Conservation (phyloP, 2,113 vertebrate genomes). For the Strix uralensis region DNA sequence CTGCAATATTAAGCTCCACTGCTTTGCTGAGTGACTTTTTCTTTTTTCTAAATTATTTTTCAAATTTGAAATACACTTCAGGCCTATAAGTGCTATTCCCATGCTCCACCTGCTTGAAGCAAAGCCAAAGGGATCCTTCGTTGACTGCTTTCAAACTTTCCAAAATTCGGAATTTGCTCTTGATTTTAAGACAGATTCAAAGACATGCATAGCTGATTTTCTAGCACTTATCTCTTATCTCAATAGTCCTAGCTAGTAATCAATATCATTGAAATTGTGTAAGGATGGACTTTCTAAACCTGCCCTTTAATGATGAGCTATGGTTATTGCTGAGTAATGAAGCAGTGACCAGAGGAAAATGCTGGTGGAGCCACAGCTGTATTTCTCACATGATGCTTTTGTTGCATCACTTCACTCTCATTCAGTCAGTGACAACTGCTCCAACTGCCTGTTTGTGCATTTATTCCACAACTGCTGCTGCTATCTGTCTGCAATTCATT, state of each 20-base stretch:
- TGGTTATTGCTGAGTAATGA: slow-evolving; percentile 6
- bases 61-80: background rate
- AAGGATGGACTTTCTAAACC: background rate
- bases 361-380: background rate
- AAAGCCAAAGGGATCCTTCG: background rate
- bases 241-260: background rate
- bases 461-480: background rate
- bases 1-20: background rate
- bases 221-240: background rate
- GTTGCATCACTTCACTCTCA: background rate
- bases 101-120: background rate
- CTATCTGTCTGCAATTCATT: background rate
- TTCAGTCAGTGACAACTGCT: background rate
- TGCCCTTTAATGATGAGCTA: background rate
- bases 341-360: background rate
- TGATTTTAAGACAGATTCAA: background rate
- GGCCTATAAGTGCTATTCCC: background rate
- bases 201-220: background rate
- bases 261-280: background rate
- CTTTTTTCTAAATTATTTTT: background rate
- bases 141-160: background rate
- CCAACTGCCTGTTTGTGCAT: background rate
- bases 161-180: background rate
- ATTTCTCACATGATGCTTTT: background rate
- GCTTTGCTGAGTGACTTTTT: background rate